phyloP scores from a whole-genome alignment of 2,888 invertebrate species.

The Trissoscelio sp. region DNA sequence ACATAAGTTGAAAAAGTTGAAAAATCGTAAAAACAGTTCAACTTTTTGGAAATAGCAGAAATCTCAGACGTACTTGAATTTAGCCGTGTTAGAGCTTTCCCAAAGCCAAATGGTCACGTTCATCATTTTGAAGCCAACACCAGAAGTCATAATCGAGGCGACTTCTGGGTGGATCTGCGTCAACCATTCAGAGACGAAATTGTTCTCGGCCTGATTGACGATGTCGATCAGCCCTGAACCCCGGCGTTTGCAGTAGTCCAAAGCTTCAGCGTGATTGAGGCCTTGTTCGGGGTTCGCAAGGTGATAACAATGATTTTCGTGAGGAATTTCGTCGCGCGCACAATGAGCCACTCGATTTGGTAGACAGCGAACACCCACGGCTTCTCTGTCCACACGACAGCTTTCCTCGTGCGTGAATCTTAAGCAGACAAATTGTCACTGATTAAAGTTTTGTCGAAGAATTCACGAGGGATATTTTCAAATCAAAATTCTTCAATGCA shows the following conservation, averaged over 20 bases:
- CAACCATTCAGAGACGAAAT: constrained; percentile 85
- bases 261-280: constrained; percentile 82
- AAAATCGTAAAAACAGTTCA: too few species aligned
- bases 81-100: constrained; percentile 80
- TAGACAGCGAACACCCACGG: constrained; percentile 82
- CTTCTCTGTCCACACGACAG: constrained; percentile 81
- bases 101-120: constrained; percentile 83
- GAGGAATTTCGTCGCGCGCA: constrained; percentile 83
- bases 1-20: too few species aligned
- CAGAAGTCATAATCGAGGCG: constrained; percentile 83
- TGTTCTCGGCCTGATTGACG: constrained; percentile 84
- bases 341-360: constrained; percentile 83
- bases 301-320: constrained; percentile 84
- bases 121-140: constrained; percentile 82
- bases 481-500: too few species aligned
- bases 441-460: background rate
- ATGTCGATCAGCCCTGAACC: constrained; percentile 84
- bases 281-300: constrained; percentile 80
- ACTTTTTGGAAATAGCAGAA: too few species aligned
- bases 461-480: too few species aligned
- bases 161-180: constrained; percentile 79
- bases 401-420: constrained; percentile 78
- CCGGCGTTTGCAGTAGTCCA: constrained; percentile 82
- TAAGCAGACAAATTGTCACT: background rate
- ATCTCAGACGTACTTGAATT: constrained; percentile 74